Conservation (phyloP, 2,888 invertebrate species). For the Lithodes maja region DNA sequence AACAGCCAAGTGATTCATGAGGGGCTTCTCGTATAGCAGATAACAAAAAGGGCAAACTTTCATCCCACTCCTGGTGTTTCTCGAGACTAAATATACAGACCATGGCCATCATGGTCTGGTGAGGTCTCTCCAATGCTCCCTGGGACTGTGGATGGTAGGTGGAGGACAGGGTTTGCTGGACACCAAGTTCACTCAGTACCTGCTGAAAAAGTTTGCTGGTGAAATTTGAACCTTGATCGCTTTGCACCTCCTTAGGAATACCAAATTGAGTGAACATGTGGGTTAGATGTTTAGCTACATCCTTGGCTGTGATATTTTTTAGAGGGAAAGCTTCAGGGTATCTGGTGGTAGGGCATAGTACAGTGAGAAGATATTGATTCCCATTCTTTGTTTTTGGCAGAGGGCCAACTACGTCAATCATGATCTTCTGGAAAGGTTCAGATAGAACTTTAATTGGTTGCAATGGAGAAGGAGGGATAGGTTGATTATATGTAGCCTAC, state of each 20-base stretch:
- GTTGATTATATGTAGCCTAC: neutral
- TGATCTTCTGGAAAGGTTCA: slow-evolving; percentile 1
- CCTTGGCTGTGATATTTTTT: neutral
- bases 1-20: slow-evolving; percentile 12
- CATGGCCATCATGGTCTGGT: too few species aligned
- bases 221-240: too few species aligned
- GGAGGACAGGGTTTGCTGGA: too few species aligned
- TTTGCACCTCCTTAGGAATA: too few species aligned
- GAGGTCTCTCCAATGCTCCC: neutral
- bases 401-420: too few species aligned
- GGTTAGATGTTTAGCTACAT: neutral
- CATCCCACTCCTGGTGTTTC: neutral
- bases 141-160: neutral
- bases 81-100: too few species aligned
- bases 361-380: slow-evolving; percentile 21
- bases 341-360: slow-evolving; percentile 15
- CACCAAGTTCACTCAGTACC: too few species aligned
- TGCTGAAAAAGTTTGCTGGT: too few species aligned
- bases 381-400: neutral
- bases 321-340: neutral
- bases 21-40: slow-evolving; percentile 4
- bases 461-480: neutral
- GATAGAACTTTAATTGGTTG: neutral
- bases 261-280: neutral
- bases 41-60: neutral